phyloP scores from a whole-genome alignment of 1,140 invertebrate genomes.

The Cyclargus thomasi region DNA sequence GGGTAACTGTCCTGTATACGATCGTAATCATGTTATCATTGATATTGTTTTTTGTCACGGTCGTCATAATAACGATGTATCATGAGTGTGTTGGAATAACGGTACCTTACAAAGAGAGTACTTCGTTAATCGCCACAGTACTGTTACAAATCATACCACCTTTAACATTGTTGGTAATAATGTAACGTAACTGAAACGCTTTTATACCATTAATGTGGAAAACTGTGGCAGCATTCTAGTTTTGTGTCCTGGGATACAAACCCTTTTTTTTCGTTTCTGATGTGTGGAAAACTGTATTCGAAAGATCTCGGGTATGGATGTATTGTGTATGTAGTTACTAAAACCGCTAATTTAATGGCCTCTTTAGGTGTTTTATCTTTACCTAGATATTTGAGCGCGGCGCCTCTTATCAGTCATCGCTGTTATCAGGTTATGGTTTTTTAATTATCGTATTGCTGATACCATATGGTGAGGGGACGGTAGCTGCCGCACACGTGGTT shows the following conservation, averaged over 20 bases:
- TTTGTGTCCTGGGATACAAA: too few relatives aligned
- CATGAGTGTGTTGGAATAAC: neutral
- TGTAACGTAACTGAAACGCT: too few relatives aligned
- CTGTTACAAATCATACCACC: too few relatives aligned
- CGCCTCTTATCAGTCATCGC: neutral
- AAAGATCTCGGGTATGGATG: too few relatives aligned
- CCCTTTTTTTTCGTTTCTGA: too few relatives aligned
- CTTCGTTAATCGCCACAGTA: neutral
- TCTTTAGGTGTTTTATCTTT: neutral
- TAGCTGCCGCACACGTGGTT: slow-evolving; percentile 45
- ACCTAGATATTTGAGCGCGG: neutral
- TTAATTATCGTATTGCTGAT: neutral
- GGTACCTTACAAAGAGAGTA: neutral
- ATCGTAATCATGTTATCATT: neutral
- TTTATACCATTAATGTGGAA: too few relatives aligned
- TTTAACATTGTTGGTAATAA: too few relatives aligned
- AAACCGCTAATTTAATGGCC: too few relatives aligned
- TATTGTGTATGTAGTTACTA: too few relatives aligned
- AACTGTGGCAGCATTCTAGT: too few relatives aligned
- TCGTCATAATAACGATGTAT: neutral
- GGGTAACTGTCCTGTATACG: slow-evolving; percentile 3
- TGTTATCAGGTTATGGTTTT: neutral
- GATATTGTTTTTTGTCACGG: slow-evolving; percentile 1
- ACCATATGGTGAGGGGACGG: neutral
- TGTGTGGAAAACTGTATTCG: too few relatives aligned